Evolutionary conservation across 2,888 invertebrate genomes (phyloP), one percentile per base, ranked within the genome.

Genomic region (Linnaemya vulpina): DNA sequence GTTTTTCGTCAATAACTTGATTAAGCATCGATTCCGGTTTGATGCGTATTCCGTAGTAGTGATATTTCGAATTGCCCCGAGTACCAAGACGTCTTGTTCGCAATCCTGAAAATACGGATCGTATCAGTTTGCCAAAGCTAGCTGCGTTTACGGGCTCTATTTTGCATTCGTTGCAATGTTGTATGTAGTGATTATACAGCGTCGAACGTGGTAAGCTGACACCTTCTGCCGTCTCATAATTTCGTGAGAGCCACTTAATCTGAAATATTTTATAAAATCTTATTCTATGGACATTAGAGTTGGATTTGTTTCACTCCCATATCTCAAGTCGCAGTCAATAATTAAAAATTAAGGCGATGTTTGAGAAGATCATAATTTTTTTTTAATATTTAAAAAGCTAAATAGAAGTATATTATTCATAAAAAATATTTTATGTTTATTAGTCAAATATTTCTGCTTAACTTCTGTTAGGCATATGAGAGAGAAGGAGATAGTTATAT

Each of bases 101-200:
- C 89, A 99, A 94, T 20, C 99, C 99, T 88, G 98, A 94, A 94
- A 99, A 99, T 85, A 99, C 99, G 3, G 99, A 98, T 83, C 99
- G 95, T 90, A 99, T 99, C 55, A 99, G 94, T 93, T 99, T 99
- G 86, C 99, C 99, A 94, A 99, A 99, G 46, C 98, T 99, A 10
- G 99, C 99, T 51, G 99, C 99, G 94, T 99, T 99, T 86, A 99
- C 99, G 0, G 99, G 99, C 92, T 99, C 99, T 87, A 99, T 94
- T 91, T 98, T 98, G 92, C 98, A 96, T 90, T 97, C 95, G 58
- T 95, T 94, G 93, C 99, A 99, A 93, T 99, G 99, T 25, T 98
- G 95, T 89, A 98, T 94, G 93, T 99, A 99, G 93, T 99, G 99
- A 90, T 97, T 96, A 93, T 99, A 99, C 46, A 99, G 94, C 0